Conservation (phyloP, 2,113 vertebrate species). For the Rattus rattus region DNA sequence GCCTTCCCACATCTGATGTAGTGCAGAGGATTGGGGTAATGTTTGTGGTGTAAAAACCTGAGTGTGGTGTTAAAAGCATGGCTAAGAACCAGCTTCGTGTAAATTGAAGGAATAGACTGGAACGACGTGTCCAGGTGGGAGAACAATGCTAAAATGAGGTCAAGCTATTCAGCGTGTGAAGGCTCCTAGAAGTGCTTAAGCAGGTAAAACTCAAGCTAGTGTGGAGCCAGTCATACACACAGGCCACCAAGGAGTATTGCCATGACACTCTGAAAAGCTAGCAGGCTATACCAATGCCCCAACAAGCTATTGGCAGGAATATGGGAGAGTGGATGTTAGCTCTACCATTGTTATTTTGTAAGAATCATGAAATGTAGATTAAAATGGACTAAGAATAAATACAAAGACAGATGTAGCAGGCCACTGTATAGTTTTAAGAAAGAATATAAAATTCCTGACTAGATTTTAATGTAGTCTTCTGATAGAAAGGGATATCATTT, state of each 20-base stretch:
- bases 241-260: not conserved
- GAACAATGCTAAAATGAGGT: not conserved
- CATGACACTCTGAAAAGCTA: not conserved
- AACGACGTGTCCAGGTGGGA: not conserved
- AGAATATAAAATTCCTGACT: not conserved
- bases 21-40: not conserved
- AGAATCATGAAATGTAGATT: not conserved
- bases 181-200: not conserved
- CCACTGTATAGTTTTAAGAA: not conserved
- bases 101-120: not conserved
- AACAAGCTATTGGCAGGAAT: not conserved
- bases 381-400: not conserved
- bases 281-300: not conserved
- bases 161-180: not conserved
- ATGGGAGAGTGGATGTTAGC: not conserved
- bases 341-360: not conserved
- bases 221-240: not conserved
- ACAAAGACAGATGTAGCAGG: not conserved
- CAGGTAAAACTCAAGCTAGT: not conserved
- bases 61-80: not conserved
- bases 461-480: not conserved
- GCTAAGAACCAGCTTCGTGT: not conserved
- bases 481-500: not conserved
- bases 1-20: not conserved
- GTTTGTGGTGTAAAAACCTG: not conserved